phyloP scores from a whole-genome alignment of 1,140 invertebrate genomes.

The Tribolium madens region DNA sequence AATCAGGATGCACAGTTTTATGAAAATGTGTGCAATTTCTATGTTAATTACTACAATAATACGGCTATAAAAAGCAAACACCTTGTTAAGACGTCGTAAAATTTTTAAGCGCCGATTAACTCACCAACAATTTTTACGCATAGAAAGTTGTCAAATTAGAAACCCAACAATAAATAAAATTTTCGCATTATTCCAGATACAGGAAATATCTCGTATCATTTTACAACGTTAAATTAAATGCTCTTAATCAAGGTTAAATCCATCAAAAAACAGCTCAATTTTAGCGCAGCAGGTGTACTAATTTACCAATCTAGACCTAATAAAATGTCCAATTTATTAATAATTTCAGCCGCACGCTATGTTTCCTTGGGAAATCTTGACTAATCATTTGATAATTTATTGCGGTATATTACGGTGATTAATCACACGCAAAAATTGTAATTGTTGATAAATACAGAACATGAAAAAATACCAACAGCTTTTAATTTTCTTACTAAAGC shows the following conservation, averaged over 20 bases:
- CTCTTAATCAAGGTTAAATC: neutral
- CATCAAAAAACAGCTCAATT: constrained; percentile 37
- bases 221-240: neutral
- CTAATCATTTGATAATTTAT: constrained; percentile 19
- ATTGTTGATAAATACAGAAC: constrained; percentile 14
- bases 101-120: neutral
- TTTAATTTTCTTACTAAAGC: constrained; percentile 23
- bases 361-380: constrained; percentile 18
- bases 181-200: no score
- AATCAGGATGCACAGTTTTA: constrained; percentile 1
- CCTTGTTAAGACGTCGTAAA: constrained; percentile 1
- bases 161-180: no score
- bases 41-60: neutral
- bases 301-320: constrained; percentile 18
- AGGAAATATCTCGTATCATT: neutral
- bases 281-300: constrained; percentile 28
- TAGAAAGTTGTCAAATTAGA: neutral
- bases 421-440: constrained; percentile 1
- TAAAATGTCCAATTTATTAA: constrained; percentile 18
- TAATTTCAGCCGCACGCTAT: constrained; percentile 4
- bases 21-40: neutral
- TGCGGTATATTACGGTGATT: constrained; percentile 18
- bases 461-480: constrained; percentile 33
- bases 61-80: neutral
- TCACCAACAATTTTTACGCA: neutral